Base-by-base conservation (phyloP, 2,888 invertebrate species). In the Cremastinae sp. region DNA sequence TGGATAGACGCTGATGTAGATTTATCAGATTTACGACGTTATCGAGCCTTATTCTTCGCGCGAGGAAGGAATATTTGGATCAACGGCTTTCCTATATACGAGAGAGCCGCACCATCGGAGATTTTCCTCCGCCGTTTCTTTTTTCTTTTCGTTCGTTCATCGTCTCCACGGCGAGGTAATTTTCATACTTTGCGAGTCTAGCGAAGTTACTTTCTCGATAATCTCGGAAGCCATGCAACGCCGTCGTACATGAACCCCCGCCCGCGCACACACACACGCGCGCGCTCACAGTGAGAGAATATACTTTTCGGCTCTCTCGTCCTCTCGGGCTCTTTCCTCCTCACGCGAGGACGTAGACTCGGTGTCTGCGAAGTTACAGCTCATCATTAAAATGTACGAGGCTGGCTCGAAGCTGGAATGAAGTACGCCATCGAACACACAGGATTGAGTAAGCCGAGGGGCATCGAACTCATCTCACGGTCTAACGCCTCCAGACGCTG, bases 311-410 rank as follows among this genome's bases (percentile, higher is more conserved):
- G n/a, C n/a, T n/a, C n/a, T n/a, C n/a, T n/a, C n/a, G n/a, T n/a
- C n/a, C n/a, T n/a, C n/a, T n/a, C n/a, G n/a, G n/a, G n/a, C n/a
- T n/a, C n/a, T n/a, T n/a, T n/a, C n/a, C n/a, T n/a, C n/a, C n/a
- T n/a, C n/a, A 28, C 28, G 5, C 28, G 28, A 35, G 22, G 4
- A 16, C 16, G 41, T 2, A 43, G 43, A 61, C 61, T 22, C 22
- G n/a, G 65, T 43, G 41, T 65, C 43, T 65, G 65, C 10, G 14
- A 53, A 65, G 53, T 65, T 65, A 53, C 20, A 2, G 64, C 22
- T 41, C 65, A 51, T 65, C 65, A 65, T 64, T 64, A 51, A 64
- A 51, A 61, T 61, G 47, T 61, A 61, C 35, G 18, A 28, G 28
- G 18, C 20, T 18, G n/a, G 61, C 5, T 43, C 43, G 12, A 43